Conservation (phyloP, 2,113 vertebrate species). For the Pollachius pollachius region DNA sequence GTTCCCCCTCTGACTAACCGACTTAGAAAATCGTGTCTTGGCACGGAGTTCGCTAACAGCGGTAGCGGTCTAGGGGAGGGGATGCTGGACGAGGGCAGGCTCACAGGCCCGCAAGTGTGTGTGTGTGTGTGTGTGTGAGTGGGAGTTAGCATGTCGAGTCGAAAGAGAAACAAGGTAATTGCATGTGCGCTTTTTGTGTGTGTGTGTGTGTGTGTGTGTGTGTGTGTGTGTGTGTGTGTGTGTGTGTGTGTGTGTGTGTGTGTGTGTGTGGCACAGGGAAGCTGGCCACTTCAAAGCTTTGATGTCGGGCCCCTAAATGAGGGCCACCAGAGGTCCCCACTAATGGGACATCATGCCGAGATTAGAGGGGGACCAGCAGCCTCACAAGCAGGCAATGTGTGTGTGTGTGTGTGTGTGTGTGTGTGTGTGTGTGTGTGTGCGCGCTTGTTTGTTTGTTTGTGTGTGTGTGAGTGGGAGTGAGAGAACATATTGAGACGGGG, state of each 20-base stretch:
- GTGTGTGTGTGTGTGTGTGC: slow-evolving; percentile 19
- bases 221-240: slow-evolving; percentile 24
- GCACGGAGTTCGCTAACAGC: not conserved
- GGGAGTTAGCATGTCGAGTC: slow-evolving; percentile 24
- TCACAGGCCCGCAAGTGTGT: slow-evolving; percentile 13
- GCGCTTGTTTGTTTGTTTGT: slow-evolving; percentile 28
- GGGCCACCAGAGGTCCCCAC: slow-evolving; percentile 74
- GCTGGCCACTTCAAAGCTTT: slow-evolving; percentile 75
- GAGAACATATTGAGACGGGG: no score
- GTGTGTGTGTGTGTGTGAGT: slow-evolving; percentile 31
- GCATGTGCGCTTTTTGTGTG: slow-evolving; percentile 32
- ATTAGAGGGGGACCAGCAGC: slow-evolving; percentile 67
- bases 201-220: slow-evolving; percentile 34
- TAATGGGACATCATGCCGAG: slow-evolving; percentile 80
- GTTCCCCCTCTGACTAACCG: no score
- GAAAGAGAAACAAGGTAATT: slow-evolving; percentile 57
- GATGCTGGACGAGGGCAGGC: slow-evolving; percentile 57
- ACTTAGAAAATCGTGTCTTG: no score
- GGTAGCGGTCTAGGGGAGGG: not conserved
- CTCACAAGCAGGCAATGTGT: slow-evolving; percentile 48
- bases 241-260: slow-evolving; percentile 47
- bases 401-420: slow-evolving; percentile 41
- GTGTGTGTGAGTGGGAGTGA: not conserved
- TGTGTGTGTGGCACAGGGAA: slow-evolving; percentile 40
- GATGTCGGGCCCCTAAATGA: slow-evolving; percentile 77